Base-by-base conservation (phyloP, 2,888 invertebrate genomes). In the Apodemia duryi region DNA sequence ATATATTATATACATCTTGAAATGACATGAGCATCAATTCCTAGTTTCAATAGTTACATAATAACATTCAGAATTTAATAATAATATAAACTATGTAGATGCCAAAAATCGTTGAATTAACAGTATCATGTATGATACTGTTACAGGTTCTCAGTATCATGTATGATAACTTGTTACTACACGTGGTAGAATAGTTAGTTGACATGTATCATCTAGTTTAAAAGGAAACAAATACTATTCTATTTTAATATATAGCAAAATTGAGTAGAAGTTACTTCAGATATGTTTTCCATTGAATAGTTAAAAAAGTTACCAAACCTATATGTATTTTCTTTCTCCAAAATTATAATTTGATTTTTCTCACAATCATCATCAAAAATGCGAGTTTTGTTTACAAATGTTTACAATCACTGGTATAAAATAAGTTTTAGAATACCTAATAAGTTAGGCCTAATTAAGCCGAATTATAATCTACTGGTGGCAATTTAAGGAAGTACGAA, bases 11-110 rank as follows among this genome's bases (percentile, higher is more conserved):
- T 57, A 57, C 54, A 29, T 57, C 28, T 11, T 4, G 6, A 29
- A 29, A 57, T 2, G 11, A 57, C 28, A 32, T 57, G 29, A 57
- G 28, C 57, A 32, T 57, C 57, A 57, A 57, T 57, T 57, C 57
- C 57, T 32, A 29, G 11, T 57, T 57, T 57, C 11, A 32, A 29
- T 29, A 57, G 6, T 29, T 57, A 28, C 13, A 29, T 29, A 29
- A 54, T 11, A 29, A 2, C 29, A 11, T 29, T 13, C 10, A 29
- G 9, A 10, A 10, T 54, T 28, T 1, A 38, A 38, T 38, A 32
- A 29, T 54, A 54, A 21, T 54, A 29, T 54, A 29, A 38, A 43
- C 11, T 11, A 10, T 29, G 4, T 9, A 54, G 29, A 10, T 54
- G 4, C 54, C 28, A 28, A 51, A 51, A 9, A 51, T 11, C 1